Conservation (phyloP, 2,888 invertebrate species). For the Congeria kusceri region DNA sequence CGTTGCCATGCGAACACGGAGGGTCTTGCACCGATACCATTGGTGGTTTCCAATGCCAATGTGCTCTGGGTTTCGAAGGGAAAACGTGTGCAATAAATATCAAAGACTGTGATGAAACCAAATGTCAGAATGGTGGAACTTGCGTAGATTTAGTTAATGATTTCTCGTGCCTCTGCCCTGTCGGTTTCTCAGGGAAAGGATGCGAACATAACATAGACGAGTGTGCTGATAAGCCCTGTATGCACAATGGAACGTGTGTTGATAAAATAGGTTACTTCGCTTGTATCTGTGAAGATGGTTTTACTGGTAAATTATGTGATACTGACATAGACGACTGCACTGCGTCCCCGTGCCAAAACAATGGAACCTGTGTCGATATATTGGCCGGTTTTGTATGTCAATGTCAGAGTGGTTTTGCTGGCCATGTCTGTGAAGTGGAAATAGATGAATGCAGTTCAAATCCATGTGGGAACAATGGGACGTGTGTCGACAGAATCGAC, state of each 20-base stretch:
- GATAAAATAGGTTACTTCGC: constrained; percentile 49
- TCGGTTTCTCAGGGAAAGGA: constrained; percentile 13
- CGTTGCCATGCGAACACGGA: constrained; percentile 36
- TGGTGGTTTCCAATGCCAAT: constrained; percentile 25
- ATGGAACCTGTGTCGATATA: constrained; percentile 59
- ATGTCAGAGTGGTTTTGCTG: constrained; percentile 55
- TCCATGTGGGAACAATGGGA: constrained; percentile 58
- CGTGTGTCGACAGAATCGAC: constrained; percentile 52
- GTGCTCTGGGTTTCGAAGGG: constrained; percentile 13
- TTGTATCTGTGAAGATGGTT: constrained; percentile 63
- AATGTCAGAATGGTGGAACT: constrained; percentile 1
- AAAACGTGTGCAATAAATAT: constrained; percentile 17
- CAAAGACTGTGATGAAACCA: constrained; percentile 10
- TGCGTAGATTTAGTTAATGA: constrained; percentile 51
- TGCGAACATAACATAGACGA: constrained; percentile 57
- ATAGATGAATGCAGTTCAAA: constrained; percentile 25
- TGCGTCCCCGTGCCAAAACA: constrained; percentile 56
- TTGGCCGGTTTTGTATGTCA: constrained; percentile 57
- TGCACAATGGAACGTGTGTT: constrained; percentile 53
- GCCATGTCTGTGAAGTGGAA: constrained; percentile 52
- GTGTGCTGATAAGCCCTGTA: constrained; percentile 55
- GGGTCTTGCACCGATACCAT: constrained; percentile 27
- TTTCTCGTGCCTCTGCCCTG: constrained; percentile 56
- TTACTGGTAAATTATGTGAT: constrained; percentile 60
- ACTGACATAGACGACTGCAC: constrained; percentile 66